Evolutionary conservation across 2,888 invertebrate genomes (phyloP).

Genomic region (Brachynemurus nebulosus): DNA sequence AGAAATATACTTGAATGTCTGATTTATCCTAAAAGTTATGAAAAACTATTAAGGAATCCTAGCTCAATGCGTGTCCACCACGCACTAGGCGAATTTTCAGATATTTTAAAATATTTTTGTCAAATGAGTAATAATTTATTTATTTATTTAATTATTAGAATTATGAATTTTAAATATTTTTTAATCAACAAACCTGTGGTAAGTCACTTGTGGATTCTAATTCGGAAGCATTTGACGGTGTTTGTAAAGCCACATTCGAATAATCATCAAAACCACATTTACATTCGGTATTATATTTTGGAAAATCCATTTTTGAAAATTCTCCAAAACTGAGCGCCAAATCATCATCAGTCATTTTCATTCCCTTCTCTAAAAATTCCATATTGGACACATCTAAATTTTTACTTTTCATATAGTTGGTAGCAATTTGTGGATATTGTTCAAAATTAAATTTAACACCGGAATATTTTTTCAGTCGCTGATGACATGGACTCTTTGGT

Average conservation of each 20-base stretch:
- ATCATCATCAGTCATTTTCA: slow-evolving; percentile 32
- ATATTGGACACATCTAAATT: slow-evolving; percentile 46
- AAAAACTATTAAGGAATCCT: too few relatives aligned
- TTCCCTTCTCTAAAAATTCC: slow-evolving; percentile 41
- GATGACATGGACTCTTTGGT: slow-evolving; percentile 11
- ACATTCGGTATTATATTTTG: slow-evolving; percentile 11
- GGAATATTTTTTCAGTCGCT: slow-evolving; percentile 42
- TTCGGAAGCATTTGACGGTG: slow-evolving; percentile 67
- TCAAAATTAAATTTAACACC: slow-evolving; percentile 56
- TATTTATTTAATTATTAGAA: neutral
- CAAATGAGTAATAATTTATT: neutral
- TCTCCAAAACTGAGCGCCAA: slow-evolving; percentile 13
- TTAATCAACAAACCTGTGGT: neutral
- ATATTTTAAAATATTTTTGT: neutral
- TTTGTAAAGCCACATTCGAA: slow-evolving; percentile 39
- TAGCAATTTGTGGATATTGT: slow-evolving; percentile 55
- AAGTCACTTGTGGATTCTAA: slow-evolving; percentile 39
- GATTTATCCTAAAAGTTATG: too few relatives aligned
- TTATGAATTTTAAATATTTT: neutral
- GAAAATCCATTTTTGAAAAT: slow-evolving; percentile 21
- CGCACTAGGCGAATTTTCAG: too few relatives aligned
- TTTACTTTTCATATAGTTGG: slow-evolving; percentile 62
- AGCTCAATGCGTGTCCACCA: too few relatives aligned
- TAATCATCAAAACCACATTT: slow-evolving; percentile 21
- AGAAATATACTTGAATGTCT: too few relatives aligned